phyloP scores from a whole-genome alignment of 2,888 invertebrate species.

The Folsomia candida region DNA sequence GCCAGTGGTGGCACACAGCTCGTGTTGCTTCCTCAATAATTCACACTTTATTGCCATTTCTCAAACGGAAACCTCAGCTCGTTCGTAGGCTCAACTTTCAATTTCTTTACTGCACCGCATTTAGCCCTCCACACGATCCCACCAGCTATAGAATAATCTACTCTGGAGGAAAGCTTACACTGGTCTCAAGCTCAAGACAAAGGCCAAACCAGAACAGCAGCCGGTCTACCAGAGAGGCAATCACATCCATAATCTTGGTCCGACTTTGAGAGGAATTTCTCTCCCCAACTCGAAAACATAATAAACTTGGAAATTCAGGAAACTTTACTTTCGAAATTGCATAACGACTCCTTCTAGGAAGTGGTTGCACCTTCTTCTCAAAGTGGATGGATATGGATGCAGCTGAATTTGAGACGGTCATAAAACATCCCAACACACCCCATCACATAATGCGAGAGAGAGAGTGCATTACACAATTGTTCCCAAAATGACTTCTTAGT shows the following conservation, averaged over 20 bases:
- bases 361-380: background rate
- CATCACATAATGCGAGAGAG: background rate
- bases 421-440: background rate
- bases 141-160: no score
- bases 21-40: background rate
- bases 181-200: background rate
- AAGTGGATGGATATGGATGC: no score
- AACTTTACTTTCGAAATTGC: slow-evolving; percentile 4
- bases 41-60: slow-evolving; percentile 3
- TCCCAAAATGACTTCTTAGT: background rate
- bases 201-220: background rate
- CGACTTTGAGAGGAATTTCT: background rate
- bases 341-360: background rate
- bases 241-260: slow-evolving; percentile 2
- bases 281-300: background rate
- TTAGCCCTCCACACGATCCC: no score
- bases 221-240: background rate
- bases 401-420: no score
- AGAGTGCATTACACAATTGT: background rate
- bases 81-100: background rate
- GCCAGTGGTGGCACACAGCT: background rate
- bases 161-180: background rate
- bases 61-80: background rate
- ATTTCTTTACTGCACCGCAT: background rate
- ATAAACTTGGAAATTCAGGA: slow-evolving; percentile 2